These are phyloP conservation scores for Ptycholaimellus sp. DNA, from an alignment of 2,888 invertebrate genomes.

Conservation along the genomic window DNA sequence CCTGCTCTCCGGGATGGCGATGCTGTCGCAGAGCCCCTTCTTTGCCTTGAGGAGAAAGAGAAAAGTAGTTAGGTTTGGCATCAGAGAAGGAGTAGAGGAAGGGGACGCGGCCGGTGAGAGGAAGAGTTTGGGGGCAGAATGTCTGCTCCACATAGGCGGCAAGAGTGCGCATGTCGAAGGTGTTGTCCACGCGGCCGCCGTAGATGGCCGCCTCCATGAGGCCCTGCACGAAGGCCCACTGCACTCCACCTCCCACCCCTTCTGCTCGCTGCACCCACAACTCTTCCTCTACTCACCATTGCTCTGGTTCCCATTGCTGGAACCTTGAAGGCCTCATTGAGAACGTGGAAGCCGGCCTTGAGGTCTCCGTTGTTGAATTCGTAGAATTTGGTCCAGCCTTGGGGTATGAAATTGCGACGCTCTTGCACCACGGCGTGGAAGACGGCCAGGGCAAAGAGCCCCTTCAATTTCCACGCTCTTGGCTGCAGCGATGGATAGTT, in stretches of 20 bases:
- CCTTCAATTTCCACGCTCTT: conserved; percentile 31
- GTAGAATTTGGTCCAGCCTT: conserved; percentile 68
- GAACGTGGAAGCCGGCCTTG: conserved; percentile 44
- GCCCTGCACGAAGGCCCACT: conserved; percentile 53
- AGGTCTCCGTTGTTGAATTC: conserved; percentile 63
- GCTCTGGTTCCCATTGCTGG: too few relatives aligned
- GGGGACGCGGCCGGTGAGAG: too few relatives aligned
- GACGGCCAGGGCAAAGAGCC: conserved; percentile 53
- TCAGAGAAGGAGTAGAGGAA: too few relatives aligned
- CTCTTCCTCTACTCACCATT: too few relatives aligned
- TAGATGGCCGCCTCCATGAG: conserved; percentile 54
- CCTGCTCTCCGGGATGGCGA: too few relatives aligned
- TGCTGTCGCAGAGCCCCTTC: too few relatives aligned
- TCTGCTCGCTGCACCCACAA: too few relatives aligned
- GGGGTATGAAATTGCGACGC: conserved; percentile 66
- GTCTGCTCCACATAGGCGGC: conserved; percentile 39
- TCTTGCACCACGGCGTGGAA: conserved; percentile 66
- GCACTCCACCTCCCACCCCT: too few relatives aligned
- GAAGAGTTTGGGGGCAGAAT: conserved; percentile 25
- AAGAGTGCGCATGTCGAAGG: conserved; percentile 44
- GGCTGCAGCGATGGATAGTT: too few relatives aligned
- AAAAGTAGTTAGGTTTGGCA: too few relatives aligned
- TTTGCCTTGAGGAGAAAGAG: too few relatives aligned
- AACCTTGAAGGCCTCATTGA: too few relatives aligned
- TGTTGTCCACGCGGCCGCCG: conserved; percentile 58